These are phyloP conservation scores for Thymallus thymallus DNA, from an alignment of 2,113 vertebrate genomes.

Conservation along the genomic window DNA sequence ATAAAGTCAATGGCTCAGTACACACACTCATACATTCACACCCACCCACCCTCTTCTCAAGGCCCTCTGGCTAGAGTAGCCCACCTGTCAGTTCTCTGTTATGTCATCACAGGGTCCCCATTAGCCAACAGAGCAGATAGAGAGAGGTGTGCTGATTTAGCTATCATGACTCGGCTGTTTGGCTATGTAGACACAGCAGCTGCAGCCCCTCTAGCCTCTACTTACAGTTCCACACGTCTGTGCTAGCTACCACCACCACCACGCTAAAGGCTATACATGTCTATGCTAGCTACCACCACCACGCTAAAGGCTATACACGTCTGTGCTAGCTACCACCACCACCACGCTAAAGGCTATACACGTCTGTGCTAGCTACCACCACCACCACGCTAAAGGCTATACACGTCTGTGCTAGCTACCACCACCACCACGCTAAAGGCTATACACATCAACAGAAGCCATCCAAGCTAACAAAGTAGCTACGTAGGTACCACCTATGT, in stretches of 20 bases:
- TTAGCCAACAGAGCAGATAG: neutral
- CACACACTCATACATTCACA: neutral
- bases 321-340: neutral
- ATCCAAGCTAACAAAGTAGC: neutral
- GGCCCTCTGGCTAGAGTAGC: no score
- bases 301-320: neutral
- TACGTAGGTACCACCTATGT: neutral
- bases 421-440: neutral
- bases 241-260: neutral
- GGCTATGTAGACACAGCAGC: neutral
- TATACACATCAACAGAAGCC: neutral
- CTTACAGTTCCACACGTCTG: neutral
- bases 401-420: neutral
- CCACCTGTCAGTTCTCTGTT: no score
- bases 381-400: neutral
- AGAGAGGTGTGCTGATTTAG: neutral
- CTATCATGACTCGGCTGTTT: neutral
- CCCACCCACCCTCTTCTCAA: neutral
- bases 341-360: neutral
- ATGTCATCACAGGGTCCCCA: neutral
- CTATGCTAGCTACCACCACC: no score
- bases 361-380: neutral
- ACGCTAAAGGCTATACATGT: neutral
- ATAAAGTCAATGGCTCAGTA: neutral
- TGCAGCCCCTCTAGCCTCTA: neutral